A percentile compares a stretch with the other conserved stretches of the same genome.
These are phyloP conservation scores for Centruroides sculpturatus DNA, from an alignment of 1,140 invertebrate species.

Conservation along the genomic window DNA sequence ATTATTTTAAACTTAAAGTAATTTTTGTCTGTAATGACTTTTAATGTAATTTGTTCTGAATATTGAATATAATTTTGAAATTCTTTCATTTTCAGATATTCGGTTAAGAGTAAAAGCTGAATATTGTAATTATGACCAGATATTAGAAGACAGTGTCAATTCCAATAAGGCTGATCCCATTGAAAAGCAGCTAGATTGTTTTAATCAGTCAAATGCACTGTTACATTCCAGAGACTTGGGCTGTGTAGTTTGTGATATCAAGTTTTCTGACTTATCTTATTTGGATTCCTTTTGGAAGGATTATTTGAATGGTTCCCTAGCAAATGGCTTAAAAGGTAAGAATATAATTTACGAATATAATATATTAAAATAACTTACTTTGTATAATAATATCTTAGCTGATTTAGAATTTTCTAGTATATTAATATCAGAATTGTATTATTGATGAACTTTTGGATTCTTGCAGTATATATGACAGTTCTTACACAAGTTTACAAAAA, in stretches of 20 bases:
- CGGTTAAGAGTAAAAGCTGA: slow-evolving; percentile 17
- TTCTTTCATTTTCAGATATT: slow-evolving; percentile 9
- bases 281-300: slow-evolving; percentile 32
- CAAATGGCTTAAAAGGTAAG: slow-evolving; percentile 28
- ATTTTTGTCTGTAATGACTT: too few species aligned
- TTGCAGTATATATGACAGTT: too few species aligned
- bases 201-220: slow-evolving; percentile 26
- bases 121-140: slow-evolving; percentile 21
- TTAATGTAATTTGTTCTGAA: too few species aligned
- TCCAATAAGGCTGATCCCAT: slow-evolving; percentile 24
- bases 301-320: slow-evolving; percentile 29
- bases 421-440: too few species aligned
- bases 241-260: slow-evolving; percentile 30
- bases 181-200: slow-evolving; percentile 27
- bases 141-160: slow-evolving; percentile 23
- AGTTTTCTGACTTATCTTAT: slow-evolving; percentile 29
- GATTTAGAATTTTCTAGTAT: too few species aligned
- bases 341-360: background rate
- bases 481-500: too few species aligned
- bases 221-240: slow-evolving; percentile 27
- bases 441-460: too few species aligned
- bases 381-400: too few species aligned
- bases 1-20: too few species aligned
- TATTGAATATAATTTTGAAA: too few species aligned
- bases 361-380: too few species aligned